Base-by-base conservation (phyloP, 2,113 vertebrate species). In the Synodontis membranacea region DNA sequence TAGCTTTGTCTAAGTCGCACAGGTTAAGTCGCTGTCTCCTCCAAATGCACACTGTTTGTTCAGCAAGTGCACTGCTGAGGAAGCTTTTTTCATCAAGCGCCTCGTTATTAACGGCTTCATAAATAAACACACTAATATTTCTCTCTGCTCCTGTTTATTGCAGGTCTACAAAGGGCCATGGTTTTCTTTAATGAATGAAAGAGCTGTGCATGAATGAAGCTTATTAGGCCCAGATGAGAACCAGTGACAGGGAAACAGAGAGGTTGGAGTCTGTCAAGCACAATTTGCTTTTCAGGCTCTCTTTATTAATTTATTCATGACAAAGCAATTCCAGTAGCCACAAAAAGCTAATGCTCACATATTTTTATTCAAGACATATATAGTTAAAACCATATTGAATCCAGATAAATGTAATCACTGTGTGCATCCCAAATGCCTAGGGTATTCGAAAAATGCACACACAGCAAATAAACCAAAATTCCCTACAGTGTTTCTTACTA, bases 41-140 rank as follows among this genome's bases (percentile, higher is more conserved):
- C 91, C 94, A 91, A 93, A 94, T 90, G 95, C 93, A 93, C 93
- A 93, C 95, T 97, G 96, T 97, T 97, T 97, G 95, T 93, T 93
- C 94, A 94, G 95, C 86, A 90, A 93, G 95, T 93, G 95, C 94
- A 92, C 95, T 96, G 96, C 96, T 97, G 96, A 96, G 94, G 92
- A 95, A 96, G 93, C 94, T 93, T 93, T 96, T 96, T 96, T 93
- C 93, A 96, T 96, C 94, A 95, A 93, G 91, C 91, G 91, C 94
- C 95, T 95, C 93, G 95, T 97, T 97, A 98, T 97, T 97, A 97
- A 97, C 93, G 83, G 94, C 94, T 96, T 97, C 96, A 97, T 97
- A 97, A 97, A 97, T 97, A 96, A 97, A 96, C 95, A 94, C 91
- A 93, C 95, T 95, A 96, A 96, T 97, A 96, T 97, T 97, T 96